These are phyloP conservation scores for Trinectes maculatus DNA, from an alignment of 2,113 vertebrate species.

Conservation along the genomic window DNA sequence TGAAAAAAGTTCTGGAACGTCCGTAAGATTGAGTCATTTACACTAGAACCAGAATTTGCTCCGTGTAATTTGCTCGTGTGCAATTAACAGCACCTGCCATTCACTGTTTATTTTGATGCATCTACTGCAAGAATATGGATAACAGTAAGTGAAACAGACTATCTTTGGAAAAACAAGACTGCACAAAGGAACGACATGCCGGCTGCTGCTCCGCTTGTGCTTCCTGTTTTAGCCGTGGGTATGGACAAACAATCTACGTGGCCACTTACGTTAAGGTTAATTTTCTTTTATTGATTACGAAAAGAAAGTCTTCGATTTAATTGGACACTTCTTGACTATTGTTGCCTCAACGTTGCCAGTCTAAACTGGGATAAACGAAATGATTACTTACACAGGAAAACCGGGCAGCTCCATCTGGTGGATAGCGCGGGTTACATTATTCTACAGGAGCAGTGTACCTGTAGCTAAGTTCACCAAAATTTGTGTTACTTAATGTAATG, in stretches of 20 bases:
- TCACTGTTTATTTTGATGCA: neutral
- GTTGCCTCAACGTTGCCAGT: neutral
- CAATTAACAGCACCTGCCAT: too few species aligned
- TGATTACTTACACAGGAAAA: neutral
- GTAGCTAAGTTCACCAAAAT: neutral
- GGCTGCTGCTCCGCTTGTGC: neutral
- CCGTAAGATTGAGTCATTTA: slow-evolving; percentile 9
- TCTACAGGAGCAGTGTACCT: neutral
- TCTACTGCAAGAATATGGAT: neutral
- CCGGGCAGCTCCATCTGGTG: neutral
- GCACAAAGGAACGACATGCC: neutral
- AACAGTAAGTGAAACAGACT: neutral
- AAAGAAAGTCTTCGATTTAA: too few species aligned
- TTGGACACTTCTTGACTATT: neutral
- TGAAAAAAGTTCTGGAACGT: too few species aligned
- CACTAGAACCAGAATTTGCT: too few species aligned
- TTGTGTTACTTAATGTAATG: too few species aligned
- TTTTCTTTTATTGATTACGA: too few species aligned
- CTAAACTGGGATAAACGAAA: neutral
- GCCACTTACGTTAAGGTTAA: too few species aligned
- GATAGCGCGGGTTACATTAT: neutral
- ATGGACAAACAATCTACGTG: neutral
- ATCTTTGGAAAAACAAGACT: neutral
- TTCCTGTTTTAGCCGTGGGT: neutral
- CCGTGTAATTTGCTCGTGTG: too few species aligned